These are phyloP conservation scores for Pemphigus obesinymphae DNA, from an alignment of 1,140 invertebrate species.

Conservation along the genomic window DNA sequence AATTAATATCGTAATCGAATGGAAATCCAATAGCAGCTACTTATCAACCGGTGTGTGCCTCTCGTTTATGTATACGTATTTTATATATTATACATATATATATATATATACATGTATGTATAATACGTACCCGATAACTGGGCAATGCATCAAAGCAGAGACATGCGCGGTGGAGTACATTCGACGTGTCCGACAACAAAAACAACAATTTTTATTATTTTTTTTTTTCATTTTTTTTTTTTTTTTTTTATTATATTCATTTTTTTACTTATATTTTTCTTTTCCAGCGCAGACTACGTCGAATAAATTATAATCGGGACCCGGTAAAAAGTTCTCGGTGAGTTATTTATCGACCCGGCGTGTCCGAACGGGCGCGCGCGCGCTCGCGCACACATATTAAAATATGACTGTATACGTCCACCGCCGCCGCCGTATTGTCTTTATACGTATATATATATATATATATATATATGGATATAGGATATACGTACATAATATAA, in stretches of 20 bases:
- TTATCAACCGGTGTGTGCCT: neutral
- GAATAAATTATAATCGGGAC: constrained; percentile 41
- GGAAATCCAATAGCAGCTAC: neutral
- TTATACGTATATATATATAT: neutral
- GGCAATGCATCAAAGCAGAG: constrained; percentile 32
- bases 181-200: constrained; percentile 24
- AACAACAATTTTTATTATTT: constrained; percentile 3
- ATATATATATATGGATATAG: neutral
- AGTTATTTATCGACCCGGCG: constrained; percentile 41
- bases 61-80: neutral
- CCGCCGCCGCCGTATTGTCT: constrained; percentile 22
- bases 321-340: constrained; percentile 30
- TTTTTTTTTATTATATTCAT: neutral
- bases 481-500: neutral
- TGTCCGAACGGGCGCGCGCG: constrained; percentile 27
- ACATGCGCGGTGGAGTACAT: constrained; percentile 11
- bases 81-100: neutral
- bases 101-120: neutral
- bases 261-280: neutral
- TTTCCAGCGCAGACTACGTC: constrained; percentile 9
- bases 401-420: constrained; percentile 17
- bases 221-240: neutral
- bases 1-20: neutral
- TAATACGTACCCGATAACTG: constrained; percentile 8
- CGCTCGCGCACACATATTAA: constrained; percentile 10